phyloP scores from a whole-genome alignment of 2,888 invertebrate species.

The Pheosia gnoma region DNA sequence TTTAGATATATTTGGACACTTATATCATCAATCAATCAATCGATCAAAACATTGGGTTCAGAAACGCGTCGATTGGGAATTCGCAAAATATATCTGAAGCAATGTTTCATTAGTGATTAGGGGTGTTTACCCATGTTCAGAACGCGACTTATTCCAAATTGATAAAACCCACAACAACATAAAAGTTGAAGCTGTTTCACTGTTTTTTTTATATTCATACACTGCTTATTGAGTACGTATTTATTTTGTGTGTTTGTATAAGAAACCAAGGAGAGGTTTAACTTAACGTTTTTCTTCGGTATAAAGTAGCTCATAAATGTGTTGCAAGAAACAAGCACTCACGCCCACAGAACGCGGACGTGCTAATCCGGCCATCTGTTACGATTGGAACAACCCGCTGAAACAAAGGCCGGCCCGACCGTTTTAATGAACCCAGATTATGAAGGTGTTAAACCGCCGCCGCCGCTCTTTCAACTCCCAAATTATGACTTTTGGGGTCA shows the following conservation, averaged over 20 bases:
- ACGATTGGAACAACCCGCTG: conserved; percentile 77
- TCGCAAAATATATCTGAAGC: no score
- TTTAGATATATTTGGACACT: no score
- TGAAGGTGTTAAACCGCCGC: conserved; percentile 82
- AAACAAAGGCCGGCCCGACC: conserved; percentile 80
- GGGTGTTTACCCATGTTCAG: no score
- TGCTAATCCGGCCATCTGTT: conserved; percentile 82
- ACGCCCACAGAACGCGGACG: conserved; percentile 62
- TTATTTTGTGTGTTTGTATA: not conserved
- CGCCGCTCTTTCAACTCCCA: conserved; percentile 80
- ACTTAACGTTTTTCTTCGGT: conserved; percentile 24
- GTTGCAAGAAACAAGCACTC: conserved; percentile 47
- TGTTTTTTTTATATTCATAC: no score
- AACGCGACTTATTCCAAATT: no score
- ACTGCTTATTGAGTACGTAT: not conserved
- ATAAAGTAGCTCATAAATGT: conserved; percentile 38
- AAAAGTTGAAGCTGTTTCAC: no score
- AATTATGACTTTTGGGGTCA: conserved; percentile 81
- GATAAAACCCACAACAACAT: no score
- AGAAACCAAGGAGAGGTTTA: conserved; percentile 14
- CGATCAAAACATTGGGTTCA: no score
- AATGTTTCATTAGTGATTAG: no score
- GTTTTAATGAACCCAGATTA: conserved; percentile 82
- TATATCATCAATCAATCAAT: no score
- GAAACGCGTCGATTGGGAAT: no score